phyloP scores from a whole-genome alignment of 2,888 invertebrate genomes.

The Tenthredo mesomela region DNA sequence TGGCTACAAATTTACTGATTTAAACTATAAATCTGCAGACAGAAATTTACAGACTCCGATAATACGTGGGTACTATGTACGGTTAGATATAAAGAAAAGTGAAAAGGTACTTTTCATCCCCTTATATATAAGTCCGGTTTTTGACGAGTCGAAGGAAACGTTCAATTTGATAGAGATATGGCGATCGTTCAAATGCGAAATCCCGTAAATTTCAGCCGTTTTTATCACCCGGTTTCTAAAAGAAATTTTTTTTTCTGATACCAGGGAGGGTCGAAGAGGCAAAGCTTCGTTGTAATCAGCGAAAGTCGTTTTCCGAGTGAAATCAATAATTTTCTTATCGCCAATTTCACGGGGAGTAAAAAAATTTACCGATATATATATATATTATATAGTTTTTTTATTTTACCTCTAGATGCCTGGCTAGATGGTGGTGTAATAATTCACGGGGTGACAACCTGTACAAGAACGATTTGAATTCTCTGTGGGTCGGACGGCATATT shows the following conservation, averaged over 20 bases:
- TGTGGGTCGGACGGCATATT: conserved; percentile 37
- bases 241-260: too few relatives aligned
- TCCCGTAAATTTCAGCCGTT: neutral
- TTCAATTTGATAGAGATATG: neutral
- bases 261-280: neutral
- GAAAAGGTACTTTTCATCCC: too few relatives aligned
- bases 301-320: neutral
- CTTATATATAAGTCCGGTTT: too few relatives aligned
- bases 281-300: neutral
- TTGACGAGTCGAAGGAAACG: neutral
- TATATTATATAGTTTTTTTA: too few relatives aligned
- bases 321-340: too few relatives aligned
- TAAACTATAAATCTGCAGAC: neutral
- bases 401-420: neutral
- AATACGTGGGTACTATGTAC: too few relatives aligned
- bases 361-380: too few relatives aligned
- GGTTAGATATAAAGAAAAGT: too few relatives aligned
- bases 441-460: conserved; percentile 4
- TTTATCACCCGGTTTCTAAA: too few relatives aligned
- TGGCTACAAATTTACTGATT: neutral
- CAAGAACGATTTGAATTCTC: conserved; percentile 40
- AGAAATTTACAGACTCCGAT: neutral
- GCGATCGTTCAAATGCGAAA: neutral
- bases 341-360: too few relatives aligned
- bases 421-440: neutral